phyloP scores from a whole-genome alignment of 2,113 vertebrate genomes.

The Corydoras sp. region DNA sequence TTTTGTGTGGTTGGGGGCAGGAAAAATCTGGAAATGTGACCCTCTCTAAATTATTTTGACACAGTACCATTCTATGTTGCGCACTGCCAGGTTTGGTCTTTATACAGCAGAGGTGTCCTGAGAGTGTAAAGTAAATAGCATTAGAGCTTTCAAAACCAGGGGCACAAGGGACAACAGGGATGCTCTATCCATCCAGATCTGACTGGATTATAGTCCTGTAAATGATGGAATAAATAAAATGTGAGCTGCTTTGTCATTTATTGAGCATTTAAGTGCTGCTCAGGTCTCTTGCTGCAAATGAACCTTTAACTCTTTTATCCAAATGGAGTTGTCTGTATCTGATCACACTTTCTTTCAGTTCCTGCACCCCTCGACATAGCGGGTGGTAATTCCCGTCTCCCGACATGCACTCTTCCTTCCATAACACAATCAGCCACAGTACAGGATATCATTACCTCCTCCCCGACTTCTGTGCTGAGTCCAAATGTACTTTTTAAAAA shows the following conservation, averaged over 20 bases:
- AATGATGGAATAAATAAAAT: constrained; percentile 10
- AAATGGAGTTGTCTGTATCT: constrained; percentile 15
- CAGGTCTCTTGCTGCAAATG: constrained; percentile 5
- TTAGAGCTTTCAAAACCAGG: too few relatives aligned
- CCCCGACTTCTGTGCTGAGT: constrained; percentile 52
- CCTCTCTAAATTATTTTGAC: too few relatives aligned
- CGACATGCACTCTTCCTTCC: constrained; percentile 29
- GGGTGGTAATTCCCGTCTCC: constrained; percentile 18
- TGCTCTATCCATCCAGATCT: not conserved
- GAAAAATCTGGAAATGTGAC: too few relatives aligned
- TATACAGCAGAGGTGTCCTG: too few relatives aligned
- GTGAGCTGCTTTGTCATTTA: constrained; percentile 19
- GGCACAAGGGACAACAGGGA: too few relatives aligned
- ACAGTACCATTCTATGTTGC: too few relatives aligned
- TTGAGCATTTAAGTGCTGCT: constrained; percentile 7
- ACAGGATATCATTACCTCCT: constrained; percentile 58
- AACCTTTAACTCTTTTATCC: constrained; percentile 18
- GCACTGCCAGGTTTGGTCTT: too few relatives aligned
- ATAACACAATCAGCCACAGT: constrained; percentile 52
- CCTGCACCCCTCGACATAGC: not conserved
- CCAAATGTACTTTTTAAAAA: constrained; percentile 47
- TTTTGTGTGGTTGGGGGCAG: too few relatives aligned
- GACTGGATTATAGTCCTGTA: not conserved
- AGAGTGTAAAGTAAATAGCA: too few relatives aligned
- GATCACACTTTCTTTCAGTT: not conserved